A percentile compares a stretch with the other conserved stretches of the same genome.
phyloP scores from a whole-genome alignment of 2,888 invertebrate species.

The Leuctra nigra region DNA sequence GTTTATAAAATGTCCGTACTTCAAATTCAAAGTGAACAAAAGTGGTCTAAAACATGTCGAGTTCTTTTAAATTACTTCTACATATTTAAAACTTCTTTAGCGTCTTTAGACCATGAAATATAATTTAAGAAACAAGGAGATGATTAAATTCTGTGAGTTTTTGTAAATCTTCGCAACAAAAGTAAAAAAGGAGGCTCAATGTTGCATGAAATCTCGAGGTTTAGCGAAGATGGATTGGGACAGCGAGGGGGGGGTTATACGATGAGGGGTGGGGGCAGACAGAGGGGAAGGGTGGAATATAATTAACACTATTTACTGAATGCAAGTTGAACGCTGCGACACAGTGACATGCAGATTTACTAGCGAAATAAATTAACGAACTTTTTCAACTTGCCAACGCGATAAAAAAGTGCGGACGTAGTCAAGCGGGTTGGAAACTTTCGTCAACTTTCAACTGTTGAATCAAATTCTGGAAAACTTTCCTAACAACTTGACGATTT shows the following conservation, averaged over 20 bases:
- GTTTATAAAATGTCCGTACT: too few species aligned
- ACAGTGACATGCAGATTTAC: slow-evolving; percentile 8
- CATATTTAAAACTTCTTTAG: too few species aligned
- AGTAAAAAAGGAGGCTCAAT: too few species aligned
- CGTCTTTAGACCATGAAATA: too few species aligned
- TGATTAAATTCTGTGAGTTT: too few species aligned
- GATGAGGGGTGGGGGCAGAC: background rate
- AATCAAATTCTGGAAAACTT: slow-evolving; percentile 9
- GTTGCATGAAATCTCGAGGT: too few species aligned
- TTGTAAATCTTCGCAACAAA: too few species aligned
- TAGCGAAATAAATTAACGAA: slow-evolving; percentile 9
- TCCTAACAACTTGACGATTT: background rate
- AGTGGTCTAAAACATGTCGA: too few species aligned
- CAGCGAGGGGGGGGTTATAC: background rate
- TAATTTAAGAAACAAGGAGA: too few species aligned
- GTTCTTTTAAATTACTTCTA: too few species aligned
- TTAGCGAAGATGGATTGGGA: too few species aligned
- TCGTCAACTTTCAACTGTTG: slow-evolving; percentile 3
- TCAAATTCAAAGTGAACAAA: too few species aligned
- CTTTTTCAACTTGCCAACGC: background rate
- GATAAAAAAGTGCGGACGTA: slow-evolving; percentile 1
- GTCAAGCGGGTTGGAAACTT: background rate
- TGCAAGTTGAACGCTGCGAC: background rate
- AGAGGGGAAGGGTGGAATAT: background rate
- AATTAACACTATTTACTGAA: background rate